Evolutionary conservation across 2,888 invertebrate genomes (phyloP).

Genomic region (Physocephala rufipes): DNA sequence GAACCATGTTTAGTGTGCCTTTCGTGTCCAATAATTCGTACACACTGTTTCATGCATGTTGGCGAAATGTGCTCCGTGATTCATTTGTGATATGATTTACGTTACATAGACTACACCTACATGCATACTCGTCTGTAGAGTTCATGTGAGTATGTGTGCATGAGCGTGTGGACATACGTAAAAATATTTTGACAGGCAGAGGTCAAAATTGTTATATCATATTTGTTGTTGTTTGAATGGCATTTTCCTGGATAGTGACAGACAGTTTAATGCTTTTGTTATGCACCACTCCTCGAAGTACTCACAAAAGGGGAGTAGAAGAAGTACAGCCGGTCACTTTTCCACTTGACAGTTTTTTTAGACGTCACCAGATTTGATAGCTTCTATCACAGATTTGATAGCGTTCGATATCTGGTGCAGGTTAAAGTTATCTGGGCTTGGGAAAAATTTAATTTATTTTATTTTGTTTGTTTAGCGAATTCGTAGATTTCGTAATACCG

Average conservation of each 20-base stretch:
- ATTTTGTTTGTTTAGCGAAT: too few relatives aligned
- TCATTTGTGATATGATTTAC: too few relatives aligned
- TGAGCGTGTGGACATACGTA: not conserved
- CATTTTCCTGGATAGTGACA: constrained; percentile 22
- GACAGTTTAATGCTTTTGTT: constrained; percentile 28
- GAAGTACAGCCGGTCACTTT: not conserved
- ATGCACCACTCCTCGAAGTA: not conserved
- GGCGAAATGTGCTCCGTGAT: too few relatives aligned
- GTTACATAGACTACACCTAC: not conserved
- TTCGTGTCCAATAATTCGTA: too few relatives aligned
- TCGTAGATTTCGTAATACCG: too few relatives aligned
- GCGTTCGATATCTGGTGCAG: not conserved
- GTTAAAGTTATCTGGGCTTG: too few relatives aligned
- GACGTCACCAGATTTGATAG: constrained; percentile 56
- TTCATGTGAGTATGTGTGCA: constrained; percentile 13
- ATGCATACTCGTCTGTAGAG: not conserved
- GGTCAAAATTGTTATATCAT: not conserved
- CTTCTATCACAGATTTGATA: not conserved
- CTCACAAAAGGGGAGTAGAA: not conserved
- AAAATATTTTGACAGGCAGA: not conserved
- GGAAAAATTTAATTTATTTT: too few relatives aligned
- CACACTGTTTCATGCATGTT: too few relatives aligned
- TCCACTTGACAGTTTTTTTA: constrained; percentile 60
- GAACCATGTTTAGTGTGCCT: too few relatives aligned
- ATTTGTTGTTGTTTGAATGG: constrained; percentile 22